Conservation (phyloP, 2,888 invertebrate genomes). For the Saturnia pavonia region DNA sequence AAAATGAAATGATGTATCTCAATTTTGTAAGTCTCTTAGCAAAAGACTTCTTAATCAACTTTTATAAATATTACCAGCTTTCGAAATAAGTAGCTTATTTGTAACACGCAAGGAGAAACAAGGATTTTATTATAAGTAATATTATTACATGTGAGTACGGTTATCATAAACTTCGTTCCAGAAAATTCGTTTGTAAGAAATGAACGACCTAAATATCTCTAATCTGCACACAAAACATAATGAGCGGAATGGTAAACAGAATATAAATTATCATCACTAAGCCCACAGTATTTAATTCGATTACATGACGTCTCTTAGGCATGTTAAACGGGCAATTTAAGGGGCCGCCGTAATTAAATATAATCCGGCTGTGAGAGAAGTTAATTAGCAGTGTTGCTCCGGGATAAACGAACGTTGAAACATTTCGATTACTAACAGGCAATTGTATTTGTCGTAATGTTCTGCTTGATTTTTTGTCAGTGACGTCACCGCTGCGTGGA, state of each 20-base stretch:
- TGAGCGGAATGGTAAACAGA: constrained; percentile 1
- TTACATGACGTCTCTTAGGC: constrained; percentile 28
- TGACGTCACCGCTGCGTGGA: constrained; percentile 85
- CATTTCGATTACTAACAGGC: constrained; percentile 77
- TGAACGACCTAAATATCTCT: neutral
- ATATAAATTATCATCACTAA: constrained; percentile 4
- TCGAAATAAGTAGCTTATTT: too few relatives aligned
- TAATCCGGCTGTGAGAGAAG: constrained; percentile 44
- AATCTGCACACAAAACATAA: neutral
- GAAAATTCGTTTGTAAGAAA: too few relatives aligned
- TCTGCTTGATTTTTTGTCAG: constrained; percentile 84
- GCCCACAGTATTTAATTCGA: constrained; percentile 17
- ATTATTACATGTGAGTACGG: too few relatives aligned
- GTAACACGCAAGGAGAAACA: too few relatives aligned
- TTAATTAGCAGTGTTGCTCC: constrained; percentile 44
- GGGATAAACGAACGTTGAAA: constrained; percentile 6
- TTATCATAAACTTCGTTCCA: too few relatives aligned
- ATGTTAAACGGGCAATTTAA: constrained; percentile 43
- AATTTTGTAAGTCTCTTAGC: too few relatives aligned
- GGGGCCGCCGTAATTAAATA: constrained; percentile 41
- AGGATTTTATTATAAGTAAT: too few relatives aligned
- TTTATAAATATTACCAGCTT: too few relatives aligned
- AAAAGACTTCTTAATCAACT: too few relatives aligned
- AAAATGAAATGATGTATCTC: too few relatives aligned
- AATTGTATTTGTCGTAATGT: constrained; percentile 78